These are phyloP conservation scores for Typhlichthys eigenmanni DNA, from an alignment of 2,797 vertebrate genomes.

Conservation along the genomic window DNA sequence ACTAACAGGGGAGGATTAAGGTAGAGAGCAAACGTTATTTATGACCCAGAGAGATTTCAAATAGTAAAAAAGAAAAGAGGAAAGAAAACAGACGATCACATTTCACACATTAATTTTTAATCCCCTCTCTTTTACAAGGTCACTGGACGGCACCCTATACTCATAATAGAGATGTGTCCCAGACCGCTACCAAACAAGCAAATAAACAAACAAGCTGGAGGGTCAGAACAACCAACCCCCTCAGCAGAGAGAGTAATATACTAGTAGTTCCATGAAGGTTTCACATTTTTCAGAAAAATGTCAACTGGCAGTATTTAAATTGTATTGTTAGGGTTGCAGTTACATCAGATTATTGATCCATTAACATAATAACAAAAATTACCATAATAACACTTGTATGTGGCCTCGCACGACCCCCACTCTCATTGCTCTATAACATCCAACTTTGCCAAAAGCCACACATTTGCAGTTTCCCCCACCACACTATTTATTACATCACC, in stretches of 20 bases:
- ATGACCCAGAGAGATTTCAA: constrained; percentile 57
- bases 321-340: not conserved
- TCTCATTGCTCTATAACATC: constrained; percentile 10
- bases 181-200: constrained; percentile 37
- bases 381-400: not conserved
- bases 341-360: not conserved
- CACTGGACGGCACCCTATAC: constrained; percentile 66
- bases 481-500: constrained; percentile 52
- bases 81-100: constrained; percentile 57
- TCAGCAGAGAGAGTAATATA: not conserved
- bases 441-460: not conserved
- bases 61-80: constrained; percentile 39
- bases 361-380: not conserved
- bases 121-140: constrained; percentile 77
- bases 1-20: constrained; percentile 6
- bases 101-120: constrained; percentile 78
- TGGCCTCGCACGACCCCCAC: not conserved
- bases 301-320: not conserved
- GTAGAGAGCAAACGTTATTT: constrained; percentile 48
- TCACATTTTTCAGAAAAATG: not conserved
- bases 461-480: not conserved
- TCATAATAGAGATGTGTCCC: constrained; percentile 31
- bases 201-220: constrained; percentile 38
- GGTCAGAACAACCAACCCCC: not conserved
- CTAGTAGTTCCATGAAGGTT: too few species aligned